phyloP scores from a whole-genome alignment of 2,113 vertebrate species.

The Amphiprion ocellaris region DNA sequence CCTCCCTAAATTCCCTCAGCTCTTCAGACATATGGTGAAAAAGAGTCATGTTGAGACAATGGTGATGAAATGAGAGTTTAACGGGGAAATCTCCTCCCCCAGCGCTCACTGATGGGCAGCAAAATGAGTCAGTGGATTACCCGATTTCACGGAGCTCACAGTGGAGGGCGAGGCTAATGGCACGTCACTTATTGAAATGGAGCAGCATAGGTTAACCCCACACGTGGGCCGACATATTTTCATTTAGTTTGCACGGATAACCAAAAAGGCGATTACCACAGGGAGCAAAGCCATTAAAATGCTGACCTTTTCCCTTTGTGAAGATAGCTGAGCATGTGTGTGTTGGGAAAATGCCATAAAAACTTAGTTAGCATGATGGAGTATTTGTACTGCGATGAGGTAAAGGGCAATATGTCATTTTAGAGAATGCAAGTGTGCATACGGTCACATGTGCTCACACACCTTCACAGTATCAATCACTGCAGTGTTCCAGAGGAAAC shows the following conservation, averaged over 20 bases:
- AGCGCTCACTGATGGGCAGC: slow-evolving; percentile 52
- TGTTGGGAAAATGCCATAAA: slow-evolving; percentile 52
- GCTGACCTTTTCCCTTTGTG: slow-evolving; percentile 79
- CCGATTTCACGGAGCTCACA: slow-evolving; percentile 55
- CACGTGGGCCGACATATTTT: slow-evolving; percentile 70
- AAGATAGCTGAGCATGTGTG: slow-evolving; percentile 25
- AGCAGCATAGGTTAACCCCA: slow-evolving; percentile 74
- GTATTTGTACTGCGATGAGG: slow-evolving; percentile 59
- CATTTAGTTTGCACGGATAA: slow-evolving; percentile 76
- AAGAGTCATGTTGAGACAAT: slow-evolving; percentile 57
- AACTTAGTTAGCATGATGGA: slow-evolving; percentile 70
- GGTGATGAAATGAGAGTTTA: slow-evolving; percentile 62
- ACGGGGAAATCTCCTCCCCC: slow-evolving; percentile 48
- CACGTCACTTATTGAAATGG: slow-evolving; percentile 75
- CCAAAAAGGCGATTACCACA: slow-evolving; percentile 78
- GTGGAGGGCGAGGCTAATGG: slow-evolving; percentile 69
- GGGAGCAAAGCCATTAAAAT: slow-evolving; percentile 79
- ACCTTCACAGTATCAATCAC: background rate
- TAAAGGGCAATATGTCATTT: slow-evolving; percentile 78
- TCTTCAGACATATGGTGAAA: slow-evolving; percentile 57
- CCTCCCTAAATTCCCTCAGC: slow-evolving; percentile 7
- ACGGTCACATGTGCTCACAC: background rate
- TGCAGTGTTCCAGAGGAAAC: slow-evolving; percentile 24
- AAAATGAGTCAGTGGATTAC: slow-evolving; percentile 64
- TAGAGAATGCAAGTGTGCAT: slow-evolving; percentile 45